phyloP scores from a whole-genome alignment of 2,113 vertebrate genomes.

The Charadrius vociferus region DNA sequence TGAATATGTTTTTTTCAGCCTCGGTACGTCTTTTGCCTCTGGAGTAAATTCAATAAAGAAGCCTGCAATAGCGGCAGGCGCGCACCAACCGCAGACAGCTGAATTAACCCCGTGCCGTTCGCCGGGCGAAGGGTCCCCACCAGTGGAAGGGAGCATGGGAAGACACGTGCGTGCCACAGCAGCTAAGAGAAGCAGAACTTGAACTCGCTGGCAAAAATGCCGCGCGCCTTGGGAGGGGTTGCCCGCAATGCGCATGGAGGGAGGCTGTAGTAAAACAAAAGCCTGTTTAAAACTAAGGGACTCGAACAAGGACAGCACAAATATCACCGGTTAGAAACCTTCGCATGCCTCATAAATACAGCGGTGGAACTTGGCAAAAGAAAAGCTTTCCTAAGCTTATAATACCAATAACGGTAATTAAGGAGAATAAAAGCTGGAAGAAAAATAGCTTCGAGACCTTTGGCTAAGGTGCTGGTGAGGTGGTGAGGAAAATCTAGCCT shows the following conservation, averaged over 20 bases:
- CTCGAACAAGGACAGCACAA: not conserved
- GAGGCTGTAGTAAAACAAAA: not conserved
- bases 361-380: not conserved
- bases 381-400: not conserved
- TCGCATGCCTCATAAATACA: not conserved
- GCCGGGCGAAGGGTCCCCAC: not conserved
- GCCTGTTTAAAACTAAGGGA: not conserved
- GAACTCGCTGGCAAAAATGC: not conserved
- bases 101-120: not conserved
- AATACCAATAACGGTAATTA: not conserved
- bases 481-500: not conserved
- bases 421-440: not conserved
- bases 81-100: not conserved
- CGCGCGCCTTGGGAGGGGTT: not conserved
- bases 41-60: not conserved
- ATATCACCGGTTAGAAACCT: not conserved
- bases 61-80: not conserved
- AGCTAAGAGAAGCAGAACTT: not conserved
- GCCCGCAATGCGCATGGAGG: not conserved
- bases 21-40: not conserved
- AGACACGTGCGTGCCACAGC: not conserved
- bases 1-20: conserved; percentile 7
- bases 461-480: not conserved
- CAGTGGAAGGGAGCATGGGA: not conserved
- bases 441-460: not conserved